Evolutionary conservation across 2,888 invertebrate species (phyloP).

Genomic region (Drosophila mayaguana): DNA sequence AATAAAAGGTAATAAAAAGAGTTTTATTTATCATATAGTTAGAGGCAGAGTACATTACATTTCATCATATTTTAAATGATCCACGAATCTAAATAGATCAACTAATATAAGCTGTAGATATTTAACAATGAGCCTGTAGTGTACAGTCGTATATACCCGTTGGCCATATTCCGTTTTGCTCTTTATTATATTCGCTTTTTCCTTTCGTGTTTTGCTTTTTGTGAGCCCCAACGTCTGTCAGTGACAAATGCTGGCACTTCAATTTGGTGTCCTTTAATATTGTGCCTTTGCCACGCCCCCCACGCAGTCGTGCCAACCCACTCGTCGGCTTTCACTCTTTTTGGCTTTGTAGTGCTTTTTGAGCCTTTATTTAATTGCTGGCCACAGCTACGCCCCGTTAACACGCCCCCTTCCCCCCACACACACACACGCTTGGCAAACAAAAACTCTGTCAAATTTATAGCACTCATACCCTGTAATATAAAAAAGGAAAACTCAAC

Average conservation of each 20-base stretch:
- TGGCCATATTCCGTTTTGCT: no score
- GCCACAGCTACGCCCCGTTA: constrained; percentile 35
- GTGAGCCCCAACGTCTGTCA: constrained; percentile 21
- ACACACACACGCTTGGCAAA: constrained; percentile 2
- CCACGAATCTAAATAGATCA: no score
- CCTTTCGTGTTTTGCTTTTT: neutral
- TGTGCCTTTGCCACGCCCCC: constrained; percentile 1
- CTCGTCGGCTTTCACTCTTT: neutral
- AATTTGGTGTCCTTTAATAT: constrained; percentile 30
- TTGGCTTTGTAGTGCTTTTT: constrained; percentile 18
- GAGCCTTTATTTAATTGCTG: constrained; percentile 66
- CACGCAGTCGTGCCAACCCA: neutral
- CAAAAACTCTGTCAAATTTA: constrained; percentile 56
- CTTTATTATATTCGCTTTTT: constrained; percentile 4
- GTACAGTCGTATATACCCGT: neutral
- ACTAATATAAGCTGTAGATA: neutral
- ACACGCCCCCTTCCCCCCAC: constrained; percentile 10
- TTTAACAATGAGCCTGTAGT: neutral
- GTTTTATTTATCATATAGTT: no score
- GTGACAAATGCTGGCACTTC: constrained; percentile 57
- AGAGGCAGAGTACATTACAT: no score
- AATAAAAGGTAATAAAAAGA: no score
- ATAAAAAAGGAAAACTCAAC: constrained; percentile 4
- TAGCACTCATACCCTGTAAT: constrained; percentile 46
- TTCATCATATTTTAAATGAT: no score